These are phyloP conservation scores for Pseudomyrmex gracilis DNA, from an alignment of 1,140 invertebrate species.

Conservation along the genomic window DNA sequence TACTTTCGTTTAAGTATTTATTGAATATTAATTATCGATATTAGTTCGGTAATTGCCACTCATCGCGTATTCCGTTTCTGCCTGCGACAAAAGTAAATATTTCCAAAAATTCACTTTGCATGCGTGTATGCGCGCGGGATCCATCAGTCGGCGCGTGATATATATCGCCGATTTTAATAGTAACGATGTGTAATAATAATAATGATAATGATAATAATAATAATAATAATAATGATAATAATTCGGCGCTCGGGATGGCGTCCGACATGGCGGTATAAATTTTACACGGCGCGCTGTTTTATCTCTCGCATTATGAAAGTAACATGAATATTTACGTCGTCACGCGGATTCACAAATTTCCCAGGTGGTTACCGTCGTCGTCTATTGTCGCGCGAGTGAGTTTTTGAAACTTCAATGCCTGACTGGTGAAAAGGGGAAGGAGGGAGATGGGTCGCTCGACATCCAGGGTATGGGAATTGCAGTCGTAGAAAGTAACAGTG, in stretches of 20 bases:
- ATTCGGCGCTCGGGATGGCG: slow-evolving; percentile 6
- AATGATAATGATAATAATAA: no score
- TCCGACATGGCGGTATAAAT: slow-evolving; percentile 24
- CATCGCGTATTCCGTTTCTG: slow-evolving; percentile 48
- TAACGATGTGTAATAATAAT: slow-evolving; percentile 13
- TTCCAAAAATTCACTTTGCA: slow-evolving; percentile 40
- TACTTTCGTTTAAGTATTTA: slow-evolving; percentile 53
- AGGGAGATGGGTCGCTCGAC: not conserved
- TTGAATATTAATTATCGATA: slow-evolving; percentile 62
- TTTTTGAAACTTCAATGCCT: slow-evolving; percentile 27
- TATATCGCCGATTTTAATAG: slow-evolving; percentile 31
- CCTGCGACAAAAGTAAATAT: slow-evolving; percentile 23
- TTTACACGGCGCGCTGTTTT: slow-evolving; percentile 22
- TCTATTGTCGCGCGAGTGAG: slow-evolving; percentile 1
- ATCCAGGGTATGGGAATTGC: not conserved
- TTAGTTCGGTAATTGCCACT: slow-evolving; percentile 45
- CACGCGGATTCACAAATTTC: slow-evolving; percentile 41
- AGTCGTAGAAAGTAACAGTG: slow-evolving; percentile 43
- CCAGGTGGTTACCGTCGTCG: slow-evolving; percentile 24
- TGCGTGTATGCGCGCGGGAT: no score
- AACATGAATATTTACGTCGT: slow-evolving; percentile 42
- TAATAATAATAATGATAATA: slow-evolving; percentile 4
- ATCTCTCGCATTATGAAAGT: slow-evolving; percentile 4
- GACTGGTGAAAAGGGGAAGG: not conserved
- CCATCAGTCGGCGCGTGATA: not conserved